phyloP scores from a whole-genome alignment of 1,140 invertebrate species.

The Tribolium madens region DNA sequence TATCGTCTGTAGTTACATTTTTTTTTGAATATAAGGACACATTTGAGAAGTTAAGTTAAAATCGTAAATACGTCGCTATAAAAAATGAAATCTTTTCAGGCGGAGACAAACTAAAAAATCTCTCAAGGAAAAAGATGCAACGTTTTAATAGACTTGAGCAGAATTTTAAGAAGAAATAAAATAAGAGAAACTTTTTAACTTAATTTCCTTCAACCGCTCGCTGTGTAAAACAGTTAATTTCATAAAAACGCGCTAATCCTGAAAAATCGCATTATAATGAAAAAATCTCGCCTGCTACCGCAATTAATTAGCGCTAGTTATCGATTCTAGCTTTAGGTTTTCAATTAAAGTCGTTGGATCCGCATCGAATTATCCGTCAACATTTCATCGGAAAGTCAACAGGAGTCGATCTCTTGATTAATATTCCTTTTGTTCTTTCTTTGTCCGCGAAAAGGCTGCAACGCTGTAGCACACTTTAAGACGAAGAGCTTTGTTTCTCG shows the following conservation, averaged over 20 bases:
- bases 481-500: slow-evolving; percentile 42
- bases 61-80: background rate
- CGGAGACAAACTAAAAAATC: too few relatives aligned
- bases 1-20: background rate
- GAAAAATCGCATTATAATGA: background rate
- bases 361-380: background rate
- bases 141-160: too few relatives aligned
- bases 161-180: too few relatives aligned
- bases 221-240: too few relatives aligned
- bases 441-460: slow-evolving; percentile 36
- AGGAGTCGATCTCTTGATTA: background rate
- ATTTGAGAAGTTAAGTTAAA: background rate
- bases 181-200: too few relatives aligned
- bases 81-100: background rate
- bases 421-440: slow-evolving; percentile 24
- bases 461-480: slow-evolving; percentile 35
- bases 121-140: too few relatives aligned
- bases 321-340: background rate
- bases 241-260: too few relatives aligned
- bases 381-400: background rate
- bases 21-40: background rate
- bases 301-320: background rate
- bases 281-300: background rate
- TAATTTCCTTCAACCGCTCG: too few relatives aligned
- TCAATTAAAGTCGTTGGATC: background rate